Base-by-base conservation (phyloP, 2,888 invertebrate species). In the Drosophila fungiperda region DNA sequence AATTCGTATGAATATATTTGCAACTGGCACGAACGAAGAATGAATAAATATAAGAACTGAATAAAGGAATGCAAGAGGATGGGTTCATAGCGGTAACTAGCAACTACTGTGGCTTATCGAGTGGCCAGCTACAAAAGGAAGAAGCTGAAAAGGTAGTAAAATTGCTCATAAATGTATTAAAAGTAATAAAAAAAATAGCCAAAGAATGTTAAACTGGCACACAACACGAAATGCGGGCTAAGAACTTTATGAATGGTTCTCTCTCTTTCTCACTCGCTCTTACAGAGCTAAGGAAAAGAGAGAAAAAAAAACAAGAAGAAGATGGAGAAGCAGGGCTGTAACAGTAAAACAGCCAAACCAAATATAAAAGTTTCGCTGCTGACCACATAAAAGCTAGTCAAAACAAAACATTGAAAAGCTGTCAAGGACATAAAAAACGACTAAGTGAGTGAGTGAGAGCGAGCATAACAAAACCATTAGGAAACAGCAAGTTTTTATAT, bases 101-200 rank as follows among this genome's bases (percentile, higher is more conserved):
- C 23, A 36, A n/a, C n/a, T 55, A 12, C 49, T 49, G 52, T 48
- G 66, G 49, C 65, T 58, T 68, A 83, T 78, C 88, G 76, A 82
- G 55, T 84, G 70, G 68, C 53, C 60, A 42, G 60, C 69, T 32
- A 71, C 66, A 69, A 82, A 74, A 65, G 49, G 36, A 61, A 54
- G 40, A 63, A 17, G 5, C 23, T 9, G 9, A 15, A 15, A 7
- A 54, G 42, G 45, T 57, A 58, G 57, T 64, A 52, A 67, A 80
- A 64, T 62, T 69, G 33, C 33, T 66, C 74, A 74, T 83, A 88
- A 90, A 90, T 88, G 85, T 76, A 82, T 88, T 71, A 64, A 69
- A 82, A 80, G 55, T 40, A 35, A 42, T 55, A 32, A 17, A 54
- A 59, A 23, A n/a, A 38, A 20, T 23, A 23, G 8, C 17, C 23